Evolutionary conservation across 2,888 invertebrate genomes (phyloP).

Genomic region (Alloplasta piceator): DNA sequence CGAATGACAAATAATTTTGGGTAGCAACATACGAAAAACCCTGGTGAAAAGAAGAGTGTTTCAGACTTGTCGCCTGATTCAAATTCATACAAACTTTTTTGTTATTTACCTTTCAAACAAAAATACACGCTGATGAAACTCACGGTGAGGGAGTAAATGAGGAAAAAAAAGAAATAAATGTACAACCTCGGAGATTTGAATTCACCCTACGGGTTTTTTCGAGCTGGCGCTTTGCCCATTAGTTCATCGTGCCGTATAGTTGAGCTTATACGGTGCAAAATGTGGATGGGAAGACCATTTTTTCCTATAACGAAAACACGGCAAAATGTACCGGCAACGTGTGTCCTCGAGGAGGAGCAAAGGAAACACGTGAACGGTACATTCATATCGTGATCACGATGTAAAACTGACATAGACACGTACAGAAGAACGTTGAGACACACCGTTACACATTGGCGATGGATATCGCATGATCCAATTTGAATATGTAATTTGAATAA

Average conservation of each 20-base stretch:
- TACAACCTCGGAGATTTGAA: conserved; percentile 41
- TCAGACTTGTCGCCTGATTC: neutral
- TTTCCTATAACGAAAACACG: conserved; percentile 32
- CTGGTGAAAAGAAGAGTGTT: neutral
- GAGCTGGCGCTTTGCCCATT: conserved; percentile 53
- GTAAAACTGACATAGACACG: neutral
- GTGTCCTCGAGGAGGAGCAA: neutral
- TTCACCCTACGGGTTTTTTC: conserved; percentile 41
- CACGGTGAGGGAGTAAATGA: neutral
- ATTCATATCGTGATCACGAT: conserved; percentile 28
- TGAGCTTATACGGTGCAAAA: conserved; percentile 8
- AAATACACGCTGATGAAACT: conserved; percentile 5
- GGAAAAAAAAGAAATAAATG: conserved; percentile 30
- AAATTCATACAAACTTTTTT: neutral
- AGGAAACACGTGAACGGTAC: conserved; percentile 30
- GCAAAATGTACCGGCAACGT: conserved; percentile 26
- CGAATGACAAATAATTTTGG: neutral
- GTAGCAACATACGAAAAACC: neutral
- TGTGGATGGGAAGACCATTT: conserved; percentile 10
- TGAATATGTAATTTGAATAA: conserved; percentile 67
- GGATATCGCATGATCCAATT: conserved; percentile 67
- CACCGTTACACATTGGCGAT: conserved; percentile 14
- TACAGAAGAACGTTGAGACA: neutral
- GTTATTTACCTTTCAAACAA: neutral
- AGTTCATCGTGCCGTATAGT: conserved; percentile 36